Evolutionary conservation across 2,888 invertebrate species (phyloP).

Genomic region (Erpobdella octoculata): DNA sequence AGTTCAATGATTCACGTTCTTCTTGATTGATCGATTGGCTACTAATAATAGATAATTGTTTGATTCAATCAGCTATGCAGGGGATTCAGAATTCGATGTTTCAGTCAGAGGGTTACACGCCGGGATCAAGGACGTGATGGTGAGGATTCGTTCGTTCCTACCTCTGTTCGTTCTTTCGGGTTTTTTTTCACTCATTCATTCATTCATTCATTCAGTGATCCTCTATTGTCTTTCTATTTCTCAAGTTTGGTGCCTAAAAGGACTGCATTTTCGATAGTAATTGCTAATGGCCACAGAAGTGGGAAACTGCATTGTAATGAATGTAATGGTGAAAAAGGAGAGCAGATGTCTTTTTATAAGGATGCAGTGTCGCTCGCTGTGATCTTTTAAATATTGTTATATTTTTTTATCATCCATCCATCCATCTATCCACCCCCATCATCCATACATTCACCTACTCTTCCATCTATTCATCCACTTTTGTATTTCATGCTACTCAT

Average conservation of each 20-base stretch:
- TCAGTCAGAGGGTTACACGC: conserved; percentile 66
- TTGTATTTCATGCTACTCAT: background rate
- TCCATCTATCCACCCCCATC: background rate
- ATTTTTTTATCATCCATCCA: background rate
- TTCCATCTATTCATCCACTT: background rate
- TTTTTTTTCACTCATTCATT: background rate
- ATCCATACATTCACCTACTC: background rate
- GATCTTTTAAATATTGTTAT: no score
- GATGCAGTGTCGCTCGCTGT: no score
- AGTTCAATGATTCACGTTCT: background rate
- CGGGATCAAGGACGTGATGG: conserved; percentile 59
- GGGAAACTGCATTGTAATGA: no score
- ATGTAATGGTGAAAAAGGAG: no score
- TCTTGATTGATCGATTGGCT: no score
- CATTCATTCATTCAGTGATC: background rate
- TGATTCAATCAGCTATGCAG: conserved; percentile 68
- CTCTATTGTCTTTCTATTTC: no score
- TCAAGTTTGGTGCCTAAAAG: no score
- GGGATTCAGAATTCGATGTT: conserved; percentile 91
- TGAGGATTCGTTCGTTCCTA: no score
- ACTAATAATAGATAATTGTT: background rate
- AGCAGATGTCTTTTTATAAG: no score
- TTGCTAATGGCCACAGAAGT: no score
- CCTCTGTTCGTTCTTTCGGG: no score
- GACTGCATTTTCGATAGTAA: no score